Conservation (phyloP, 2,113 vertebrate genomes). For the Pelecanus crispus region DNA sequence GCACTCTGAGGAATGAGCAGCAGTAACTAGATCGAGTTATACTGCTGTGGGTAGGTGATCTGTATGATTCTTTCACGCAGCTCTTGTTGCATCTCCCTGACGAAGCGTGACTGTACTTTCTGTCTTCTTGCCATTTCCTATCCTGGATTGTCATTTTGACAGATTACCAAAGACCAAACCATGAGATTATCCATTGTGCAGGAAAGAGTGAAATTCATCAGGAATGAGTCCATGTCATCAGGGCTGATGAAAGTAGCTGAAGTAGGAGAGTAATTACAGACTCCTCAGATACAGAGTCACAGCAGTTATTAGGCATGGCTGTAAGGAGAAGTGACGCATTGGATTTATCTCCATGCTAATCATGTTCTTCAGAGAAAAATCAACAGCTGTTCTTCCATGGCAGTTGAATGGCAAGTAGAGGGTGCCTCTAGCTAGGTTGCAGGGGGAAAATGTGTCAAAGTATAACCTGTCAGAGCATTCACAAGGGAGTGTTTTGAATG, state of each 20-base stretch:
- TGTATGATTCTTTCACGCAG: background rate
- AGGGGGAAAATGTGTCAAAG: slow-evolving; percentile 60
- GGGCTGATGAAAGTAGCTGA: slow-evolving; percentile 47
- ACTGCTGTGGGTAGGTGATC: background rate
- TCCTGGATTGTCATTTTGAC: slow-evolving; percentile 48
- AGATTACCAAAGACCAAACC: slow-evolving; percentile 33
- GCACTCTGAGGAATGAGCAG: background rate
- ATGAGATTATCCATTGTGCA: slow-evolving; percentile 39
- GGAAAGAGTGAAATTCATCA: slow-evolving; percentile 21
- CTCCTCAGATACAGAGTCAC: background rate
- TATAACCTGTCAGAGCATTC: slow-evolving; percentile 55
- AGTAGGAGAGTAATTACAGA: slow-evolving; percentile 51
- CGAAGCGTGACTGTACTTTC: slow-evolving; percentile 3
- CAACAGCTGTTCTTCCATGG: slow-evolving; percentile 61
- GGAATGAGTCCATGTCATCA: slow-evolving; percentile 19
- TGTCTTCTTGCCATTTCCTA: slow-evolving; percentile 37
- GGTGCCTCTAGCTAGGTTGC: slow-evolving; percentile 57
- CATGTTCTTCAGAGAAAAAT: slow-evolving; percentile 64
- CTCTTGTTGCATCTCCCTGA: slow-evolving; percentile 27
- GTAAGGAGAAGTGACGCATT: slow-evolving; percentile 29
- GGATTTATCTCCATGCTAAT: slow-evolving; percentile 65
- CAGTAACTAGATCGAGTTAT: background rate
- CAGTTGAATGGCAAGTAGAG: slow-evolving; percentile 63
- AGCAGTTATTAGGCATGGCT: slow-evolving; percentile 49
- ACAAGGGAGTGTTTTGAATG: slow-evolving; percentile 54